Conservation (phyloP, 2,113 vertebrate species). For the Notechis scutatus region DNA sequence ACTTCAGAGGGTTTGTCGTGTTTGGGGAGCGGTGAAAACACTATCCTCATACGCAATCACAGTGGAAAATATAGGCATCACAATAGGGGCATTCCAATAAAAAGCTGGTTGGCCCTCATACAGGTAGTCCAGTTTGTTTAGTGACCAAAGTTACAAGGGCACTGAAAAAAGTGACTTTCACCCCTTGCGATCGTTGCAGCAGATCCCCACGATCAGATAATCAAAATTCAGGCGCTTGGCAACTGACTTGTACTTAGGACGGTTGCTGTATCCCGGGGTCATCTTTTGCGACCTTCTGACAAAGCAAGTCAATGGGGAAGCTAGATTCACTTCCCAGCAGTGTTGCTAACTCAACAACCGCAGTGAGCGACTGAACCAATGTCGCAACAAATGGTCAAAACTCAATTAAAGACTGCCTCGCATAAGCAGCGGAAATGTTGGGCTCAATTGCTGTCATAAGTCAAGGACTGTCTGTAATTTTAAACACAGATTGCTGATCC, state of each 20-base stretch:
- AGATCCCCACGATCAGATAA: neutral
- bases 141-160: no score
- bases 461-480: neutral
- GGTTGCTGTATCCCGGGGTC: neutral
- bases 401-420: neutral
- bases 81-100: neutral
- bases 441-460: neutral
- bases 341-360: neutral
- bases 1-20: no score
- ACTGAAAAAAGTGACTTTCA: neutral
- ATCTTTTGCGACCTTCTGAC: no score
- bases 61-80: conserved; percentile 5
- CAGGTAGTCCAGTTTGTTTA: no score
- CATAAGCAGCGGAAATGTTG: neutral
- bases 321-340: neutral
- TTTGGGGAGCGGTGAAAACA: no score
- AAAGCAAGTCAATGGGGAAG: neutral
- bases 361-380: neutral
- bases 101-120: neutral
- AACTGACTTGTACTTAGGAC: neutral
- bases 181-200: neutral
- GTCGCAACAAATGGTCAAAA: neutral
- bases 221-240: neutral
- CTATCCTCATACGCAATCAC: conserved; percentile 37
- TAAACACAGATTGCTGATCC: neutral